Percentiles rank a stretch among this genome's conserved stretches.
These are phyloP conservation scores for Allolobophora icterica DNA, from an alignment of 2,888 invertebrate genomes.

Conservation along the genomic window DNA sequence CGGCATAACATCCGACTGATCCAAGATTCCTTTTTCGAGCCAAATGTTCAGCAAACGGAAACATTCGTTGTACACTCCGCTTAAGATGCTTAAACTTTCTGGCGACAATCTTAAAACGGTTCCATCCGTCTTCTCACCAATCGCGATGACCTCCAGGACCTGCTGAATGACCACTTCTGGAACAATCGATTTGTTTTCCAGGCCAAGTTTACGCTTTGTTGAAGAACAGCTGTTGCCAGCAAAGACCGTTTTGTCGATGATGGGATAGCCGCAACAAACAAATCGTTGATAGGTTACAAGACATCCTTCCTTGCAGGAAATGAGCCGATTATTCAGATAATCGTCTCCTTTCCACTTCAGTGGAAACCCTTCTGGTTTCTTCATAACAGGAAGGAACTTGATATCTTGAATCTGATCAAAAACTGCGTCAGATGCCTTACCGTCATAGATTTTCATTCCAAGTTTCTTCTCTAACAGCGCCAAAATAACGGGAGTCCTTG, in stretches of 20 bases:
- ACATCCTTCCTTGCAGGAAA: conserved; percentile 38
- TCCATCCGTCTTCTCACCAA: background rate
- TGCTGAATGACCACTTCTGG: background rate
- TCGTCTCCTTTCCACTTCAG: conserved; percentile 46
- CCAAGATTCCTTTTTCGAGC: background rate
- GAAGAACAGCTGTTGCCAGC: conserved; percentile 13
- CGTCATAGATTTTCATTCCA: background rate
- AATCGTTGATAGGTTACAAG: conserved; percentile 22
- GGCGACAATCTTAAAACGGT: background rate
- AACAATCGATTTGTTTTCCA: background rate
- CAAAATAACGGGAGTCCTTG: conserved; percentile 30
- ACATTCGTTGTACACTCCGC: background rate
- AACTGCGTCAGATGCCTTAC: background rate
- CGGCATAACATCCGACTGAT: background rate
- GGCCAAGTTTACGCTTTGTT: background rate
- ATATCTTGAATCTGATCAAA: conserved; percentile 3
- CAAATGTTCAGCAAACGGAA: background rate
- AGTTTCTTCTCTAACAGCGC: conserved; percentile 42
- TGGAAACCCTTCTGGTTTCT: conserved; percentile 44
- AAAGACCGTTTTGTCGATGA: conserved; percentile 41
- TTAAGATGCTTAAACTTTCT: background rate
- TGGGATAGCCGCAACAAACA: conserved; percentile 37
- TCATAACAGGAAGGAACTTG: conserved; percentile 45
- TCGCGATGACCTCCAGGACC: background rate
- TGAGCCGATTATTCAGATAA: background rate